Evolutionary conservation across 2,888 invertebrate genomes (phyloP).

Genomic region (Andrena bicolor): DNA sequence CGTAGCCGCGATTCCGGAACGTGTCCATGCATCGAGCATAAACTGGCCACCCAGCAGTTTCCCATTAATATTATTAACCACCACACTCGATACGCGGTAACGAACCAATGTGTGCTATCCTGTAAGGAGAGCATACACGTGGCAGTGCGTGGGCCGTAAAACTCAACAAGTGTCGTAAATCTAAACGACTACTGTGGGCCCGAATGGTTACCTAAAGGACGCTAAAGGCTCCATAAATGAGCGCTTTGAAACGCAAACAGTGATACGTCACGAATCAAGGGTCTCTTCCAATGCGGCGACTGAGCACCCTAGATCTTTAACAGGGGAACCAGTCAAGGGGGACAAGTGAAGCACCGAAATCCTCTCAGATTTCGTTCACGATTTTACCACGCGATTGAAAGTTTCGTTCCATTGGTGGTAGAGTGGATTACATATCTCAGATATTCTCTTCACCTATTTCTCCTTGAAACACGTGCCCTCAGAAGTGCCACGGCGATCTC

Average conservation of each 20-base stretch:
- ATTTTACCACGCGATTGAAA: no score
- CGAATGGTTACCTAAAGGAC: conserved; percentile 1
- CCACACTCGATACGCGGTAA: conserved; percentile 16
- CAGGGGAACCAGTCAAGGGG: no score
- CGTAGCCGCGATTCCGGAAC: neutral
- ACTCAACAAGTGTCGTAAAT: conserved; percentile 34
- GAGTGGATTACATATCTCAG: neutral
- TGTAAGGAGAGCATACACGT: conserved; percentile 7
- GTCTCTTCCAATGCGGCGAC: neutral
- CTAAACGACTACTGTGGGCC: conserved; percentile 11
- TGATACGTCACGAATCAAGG: neutral
- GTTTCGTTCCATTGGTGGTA: no score
- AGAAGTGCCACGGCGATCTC: neutral
- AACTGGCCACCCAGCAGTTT: neutral
- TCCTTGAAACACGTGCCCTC: neutral
- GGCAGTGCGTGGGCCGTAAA: conserved; percentile 33
- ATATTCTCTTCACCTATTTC: neutral
- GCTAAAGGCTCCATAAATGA: neutral
- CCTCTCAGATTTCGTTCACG: no score
- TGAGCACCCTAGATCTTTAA: no score
- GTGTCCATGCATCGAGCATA: neutral
- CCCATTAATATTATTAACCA: conserved; percentile 38
- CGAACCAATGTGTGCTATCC: neutral
- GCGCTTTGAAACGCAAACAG: conserved; percentile 6
- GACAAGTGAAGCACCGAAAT: no score